phyloP scores from a whole-genome alignment of 2,113 vertebrate genomes.

The Hystrix cristata region DNA sequence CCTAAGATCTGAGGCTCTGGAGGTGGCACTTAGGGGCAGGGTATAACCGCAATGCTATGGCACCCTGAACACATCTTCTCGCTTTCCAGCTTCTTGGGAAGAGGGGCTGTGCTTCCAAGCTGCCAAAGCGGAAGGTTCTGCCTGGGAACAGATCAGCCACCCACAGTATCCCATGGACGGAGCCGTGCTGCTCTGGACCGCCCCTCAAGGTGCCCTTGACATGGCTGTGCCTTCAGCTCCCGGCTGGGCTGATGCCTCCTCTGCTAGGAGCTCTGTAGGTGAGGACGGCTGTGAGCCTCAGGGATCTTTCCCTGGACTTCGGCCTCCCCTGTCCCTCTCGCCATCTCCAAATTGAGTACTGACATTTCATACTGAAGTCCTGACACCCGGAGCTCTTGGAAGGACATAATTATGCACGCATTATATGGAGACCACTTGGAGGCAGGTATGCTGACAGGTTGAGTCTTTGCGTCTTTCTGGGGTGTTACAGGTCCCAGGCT shows the following conservation, averaged over 20 bases:
- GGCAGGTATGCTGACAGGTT: not conserved
- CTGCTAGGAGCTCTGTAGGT: slow-evolving; percentile 73
- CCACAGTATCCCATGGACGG: rapidly evolving
- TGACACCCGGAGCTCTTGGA: slow-evolving; percentile 78
- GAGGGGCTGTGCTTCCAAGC: not conserved
- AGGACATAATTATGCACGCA: slow-evolving; percentile 84
- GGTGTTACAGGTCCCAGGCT: slow-evolving; percentile 62
- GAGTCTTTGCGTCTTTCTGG: slow-evolving; percentile 72
- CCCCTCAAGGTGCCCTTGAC: not conserved
- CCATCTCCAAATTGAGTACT: slow-evolving; percentile 61
- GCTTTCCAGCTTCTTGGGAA: not conserved
- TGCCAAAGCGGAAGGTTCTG: not conserved
- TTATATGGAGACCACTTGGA: slow-evolving; percentile 48
- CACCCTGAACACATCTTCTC: not conserved
- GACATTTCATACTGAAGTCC: slow-evolving; percentile 76
- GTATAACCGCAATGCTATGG: not conserved
- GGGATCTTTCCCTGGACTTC: slow-evolving; percentile 38
- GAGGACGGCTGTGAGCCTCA: slow-evolving; percentile 77
- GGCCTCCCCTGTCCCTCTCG: slow-evolving; percentile 60
- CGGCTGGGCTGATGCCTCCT: not conserved
- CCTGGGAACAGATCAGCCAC: not conserved
- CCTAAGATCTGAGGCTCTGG: not conserved
- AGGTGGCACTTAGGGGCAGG: not conserved
- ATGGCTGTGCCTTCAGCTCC: slow-evolving; percentile 61
- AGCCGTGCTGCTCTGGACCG: not conserved